Evolutionary conservation across 2,797 vertebrate genomes (phyloP).

Genomic region (Pseudomugil gertrudae): DNA sequence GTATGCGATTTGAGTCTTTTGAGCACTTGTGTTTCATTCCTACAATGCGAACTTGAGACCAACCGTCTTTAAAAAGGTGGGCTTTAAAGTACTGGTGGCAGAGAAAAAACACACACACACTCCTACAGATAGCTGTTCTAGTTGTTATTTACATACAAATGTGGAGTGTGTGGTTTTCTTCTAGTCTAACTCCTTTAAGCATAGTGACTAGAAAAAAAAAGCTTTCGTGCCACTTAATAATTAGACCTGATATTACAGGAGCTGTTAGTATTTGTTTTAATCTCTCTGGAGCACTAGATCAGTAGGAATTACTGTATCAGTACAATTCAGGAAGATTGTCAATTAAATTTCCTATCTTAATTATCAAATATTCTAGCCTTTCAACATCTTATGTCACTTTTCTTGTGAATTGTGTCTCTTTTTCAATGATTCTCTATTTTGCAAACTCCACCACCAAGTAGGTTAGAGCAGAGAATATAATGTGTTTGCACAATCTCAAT

Average conservation of each 20-base stretch:
- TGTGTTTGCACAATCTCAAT: conserved; percentile 33
- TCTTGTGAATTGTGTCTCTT: conserved; percentile 15
- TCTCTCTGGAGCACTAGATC: conserved; percentile 28
- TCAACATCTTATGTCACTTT: conserved; percentile 9
- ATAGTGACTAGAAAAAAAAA: conserved; percentile 23
- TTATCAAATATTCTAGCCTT: conserved; percentile 18
- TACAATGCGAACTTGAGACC: conserved; percentile 56
- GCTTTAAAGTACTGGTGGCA: conserved; percentile 64
- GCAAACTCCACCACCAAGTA: conserved; percentile 9
- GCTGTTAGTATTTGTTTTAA: conserved; percentile 16
- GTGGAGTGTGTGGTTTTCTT: conserved; percentile 27
- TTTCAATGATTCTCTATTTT: conserved; percentile 6
- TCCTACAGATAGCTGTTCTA: conserved; percentile 36
- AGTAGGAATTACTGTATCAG: conserved; percentile 23
- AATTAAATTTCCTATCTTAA: conserved; percentile 21
- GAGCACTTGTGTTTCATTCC: conserved; percentile 72
- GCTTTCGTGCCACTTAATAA: conserved; percentile 28
- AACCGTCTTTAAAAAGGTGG: conserved; percentile 59
- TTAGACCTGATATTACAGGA: conserved; percentile 22
- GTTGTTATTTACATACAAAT: conserved; percentile 51
- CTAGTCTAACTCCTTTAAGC: conserved; percentile 40
- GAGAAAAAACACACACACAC: conserved; percentile 39
- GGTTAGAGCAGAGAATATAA: conserved; percentile 41
- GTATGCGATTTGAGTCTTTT: conserved; percentile 61
- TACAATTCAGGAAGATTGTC: conserved; percentile 34